phyloP scores from a whole-genome alignment of 2,797 vertebrate species.

The Ambastaia sidthimunki region DNA sequence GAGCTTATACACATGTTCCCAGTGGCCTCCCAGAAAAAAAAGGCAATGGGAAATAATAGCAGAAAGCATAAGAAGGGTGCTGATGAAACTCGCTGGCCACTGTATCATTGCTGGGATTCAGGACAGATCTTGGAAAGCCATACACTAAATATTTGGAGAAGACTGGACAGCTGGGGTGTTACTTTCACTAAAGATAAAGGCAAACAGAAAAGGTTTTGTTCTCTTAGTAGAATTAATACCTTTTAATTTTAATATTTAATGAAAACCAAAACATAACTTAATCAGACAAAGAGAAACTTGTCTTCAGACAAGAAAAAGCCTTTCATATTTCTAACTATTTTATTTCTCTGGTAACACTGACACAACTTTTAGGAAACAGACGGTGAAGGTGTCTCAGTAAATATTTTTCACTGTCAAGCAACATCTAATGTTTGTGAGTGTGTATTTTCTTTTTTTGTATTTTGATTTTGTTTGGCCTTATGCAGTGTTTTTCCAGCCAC shows the following conservation, averaged over 20 bases:
- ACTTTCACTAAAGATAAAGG: constrained; percentile 17
- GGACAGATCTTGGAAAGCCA: constrained; percentile 11
- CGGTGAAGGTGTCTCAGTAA: neutral
- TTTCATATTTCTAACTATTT: neutral
- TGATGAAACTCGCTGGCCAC: constrained; percentile 16
- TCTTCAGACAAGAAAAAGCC: neutral
- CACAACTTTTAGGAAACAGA: neutral
- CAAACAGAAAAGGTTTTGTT: neutral
- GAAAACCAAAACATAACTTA: neutral
- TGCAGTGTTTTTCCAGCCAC: neutral
- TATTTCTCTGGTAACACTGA: neutral
- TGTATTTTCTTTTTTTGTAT: neutral
- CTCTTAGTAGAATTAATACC: neutral
- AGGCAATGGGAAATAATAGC: neutral
- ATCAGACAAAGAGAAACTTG: neutral
- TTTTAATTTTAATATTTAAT: neutral
- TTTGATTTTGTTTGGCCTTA: neutral
- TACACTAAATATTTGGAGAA: neutral
- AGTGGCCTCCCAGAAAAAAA: neutral
- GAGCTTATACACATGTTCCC: constrained; percentile 6
- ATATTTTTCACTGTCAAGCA: neutral
- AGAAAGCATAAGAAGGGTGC: constrained; percentile 42
- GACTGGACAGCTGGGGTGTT: neutral
- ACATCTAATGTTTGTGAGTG: neutral
- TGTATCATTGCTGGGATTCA: neutral